These are phyloP conservation scores for Otolemur crassicaudatus DNA, from an alignment of 2,797 vertebrate genomes.

Conservation along the genomic window DNA sequence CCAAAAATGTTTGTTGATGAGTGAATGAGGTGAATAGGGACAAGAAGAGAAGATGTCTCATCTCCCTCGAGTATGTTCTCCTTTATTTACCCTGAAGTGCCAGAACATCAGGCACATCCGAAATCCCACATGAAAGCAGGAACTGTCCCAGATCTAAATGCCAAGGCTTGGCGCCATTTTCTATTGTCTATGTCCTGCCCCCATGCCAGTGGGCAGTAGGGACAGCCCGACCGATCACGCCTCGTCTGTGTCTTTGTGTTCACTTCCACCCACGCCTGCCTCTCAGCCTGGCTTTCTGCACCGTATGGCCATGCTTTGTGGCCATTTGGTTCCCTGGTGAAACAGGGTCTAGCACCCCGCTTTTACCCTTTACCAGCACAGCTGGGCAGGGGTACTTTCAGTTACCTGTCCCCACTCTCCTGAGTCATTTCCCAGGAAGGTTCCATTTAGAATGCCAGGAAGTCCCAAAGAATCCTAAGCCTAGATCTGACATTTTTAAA, in stretches of 20 bases:
- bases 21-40: background rate
- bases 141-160: rapidly evolving
- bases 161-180: background rate
- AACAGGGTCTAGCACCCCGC: background rate
- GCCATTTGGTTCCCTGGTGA: background rate
- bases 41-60: background rate
- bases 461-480: background rate
- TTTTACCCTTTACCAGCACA: background rate
- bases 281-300: background rate
- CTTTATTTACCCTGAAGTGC: background rate
- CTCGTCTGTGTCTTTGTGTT: background rate
- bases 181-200: background rate
- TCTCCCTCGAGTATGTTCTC: background rate
- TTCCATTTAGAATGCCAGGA: background rate
- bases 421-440: background rate
- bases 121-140: background rate
- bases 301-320: background rate
- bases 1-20: background rate
- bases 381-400: background rate
- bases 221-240: background rate
- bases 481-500: background rate
- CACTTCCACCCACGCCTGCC: background rate
- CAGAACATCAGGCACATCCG: background rate
- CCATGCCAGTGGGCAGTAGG: rapidly evolving
- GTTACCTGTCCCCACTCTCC: background rate